Conservation (phyloP, 2,888 invertebrate genomes). For the Bembecia ichneumoniformis region DNA sequence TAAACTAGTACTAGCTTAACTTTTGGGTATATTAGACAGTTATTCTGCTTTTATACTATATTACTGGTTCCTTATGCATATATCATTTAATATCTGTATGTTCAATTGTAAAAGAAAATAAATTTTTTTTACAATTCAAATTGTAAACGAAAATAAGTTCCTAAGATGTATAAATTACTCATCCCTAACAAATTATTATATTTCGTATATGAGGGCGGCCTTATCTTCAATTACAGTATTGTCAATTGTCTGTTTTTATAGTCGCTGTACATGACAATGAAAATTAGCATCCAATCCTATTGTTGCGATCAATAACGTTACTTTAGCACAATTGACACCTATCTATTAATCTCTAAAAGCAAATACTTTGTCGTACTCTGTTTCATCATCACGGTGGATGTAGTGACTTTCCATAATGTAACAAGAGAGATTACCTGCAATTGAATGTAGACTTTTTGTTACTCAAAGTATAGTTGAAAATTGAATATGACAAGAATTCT, state of each 20-base stretch:
- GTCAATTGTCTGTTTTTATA: constrained; percentile 5
- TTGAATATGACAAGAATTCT: constrained; percentile 12
- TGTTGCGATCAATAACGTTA: constrained; percentile 14
- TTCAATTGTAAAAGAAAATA: too few relatives aligned
- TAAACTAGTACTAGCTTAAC: too few relatives aligned
- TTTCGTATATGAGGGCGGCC: constrained; percentile 3
- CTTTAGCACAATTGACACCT: constrained; percentile 10
- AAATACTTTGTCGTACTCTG: constrained; percentile 5
- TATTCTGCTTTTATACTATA: too few relatives aligned
- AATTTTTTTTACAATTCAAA: too few relatives aligned
- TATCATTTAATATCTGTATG: too few relatives aligned
- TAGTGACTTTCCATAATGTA: constrained; percentile 3
- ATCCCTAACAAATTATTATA: too few relatives aligned
- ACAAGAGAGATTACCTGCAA: background rate
- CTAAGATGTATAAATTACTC: too few relatives aligned
- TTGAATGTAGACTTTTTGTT: background rate
- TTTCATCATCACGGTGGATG: constrained; percentile 10
- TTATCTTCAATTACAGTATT: constrained; percentile 2
- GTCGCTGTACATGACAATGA: constrained; percentile 7
- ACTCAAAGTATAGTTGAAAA: constrained; percentile 1
- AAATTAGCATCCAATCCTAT: constrained; percentile 17
- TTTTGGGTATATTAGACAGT: too few relatives aligned
- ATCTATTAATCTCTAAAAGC: constrained; percentile 7
- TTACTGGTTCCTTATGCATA: too few relatives aligned
- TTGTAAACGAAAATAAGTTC: too few relatives aligned